Base-by-base conservation (phyloP, 2,113 vertebrate genomes). In the Cromileptes altivelis region DNA sequence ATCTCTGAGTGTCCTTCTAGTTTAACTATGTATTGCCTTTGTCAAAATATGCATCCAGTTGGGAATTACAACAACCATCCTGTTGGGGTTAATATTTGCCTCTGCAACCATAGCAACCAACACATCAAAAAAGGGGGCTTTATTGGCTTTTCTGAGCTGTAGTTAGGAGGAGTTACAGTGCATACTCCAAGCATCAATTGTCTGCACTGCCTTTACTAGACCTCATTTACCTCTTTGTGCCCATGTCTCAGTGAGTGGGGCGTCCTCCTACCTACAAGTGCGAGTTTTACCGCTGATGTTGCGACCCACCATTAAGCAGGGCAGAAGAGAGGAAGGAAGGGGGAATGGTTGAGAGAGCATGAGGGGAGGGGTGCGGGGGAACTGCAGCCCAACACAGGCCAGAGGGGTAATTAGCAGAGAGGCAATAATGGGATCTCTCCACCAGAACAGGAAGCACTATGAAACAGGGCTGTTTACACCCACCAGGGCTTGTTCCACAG, bases 361-460 rank as follows among this genome's bases (percentile, higher is more conserved):
- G 61, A 71, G 72, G 47, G 64, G 85, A 25, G 71, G 57, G 64
- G 64, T 42, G 70, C 6, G 74, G 57, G 74, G 61, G 81, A 33
- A 57, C 79, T 47, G 61, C 79, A 79, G 88, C 80, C 69, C 77
- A 70, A 81, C 70, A 62, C 70, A 65, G 81, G 80, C 82, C 49
- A 65, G 42, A 64, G 81, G 84, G 73, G 79, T 92, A 94, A 94
- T 95, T 93, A 90, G 85, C 92, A 86, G 68, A 80, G 64, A 93
- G 84, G 84, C 90, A 91, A 84, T 95, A 95, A 94, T 89, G 74
- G 85, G 78, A 61, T 90, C 89, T 85, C 84, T 78, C 75, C 84
- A 73, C 49, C 90, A 91, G 87, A 93, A 91, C 90, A 93, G 93
- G 93, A 94, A 94, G 82, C 81, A 64, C 68, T 42, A 63, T 72